A percentile compares a stretch with the other conserved stretches of the same genome.
phyloP scores from a whole-genome alignment of 2,113 vertebrate species.

The Gallinago paraguaiae region DNA sequence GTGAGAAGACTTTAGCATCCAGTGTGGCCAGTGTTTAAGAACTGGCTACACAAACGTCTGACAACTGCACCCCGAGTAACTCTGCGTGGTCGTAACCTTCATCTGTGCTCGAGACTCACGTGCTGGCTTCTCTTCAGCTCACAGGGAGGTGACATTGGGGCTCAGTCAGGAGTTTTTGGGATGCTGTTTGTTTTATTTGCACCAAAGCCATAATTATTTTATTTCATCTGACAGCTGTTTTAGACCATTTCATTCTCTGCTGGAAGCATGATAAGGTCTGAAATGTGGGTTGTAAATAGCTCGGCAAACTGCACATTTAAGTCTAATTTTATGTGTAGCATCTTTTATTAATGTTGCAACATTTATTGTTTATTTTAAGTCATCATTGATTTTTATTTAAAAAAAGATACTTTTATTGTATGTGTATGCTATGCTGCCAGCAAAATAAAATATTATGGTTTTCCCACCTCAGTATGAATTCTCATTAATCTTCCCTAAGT shows the following conservation, averaged over 20 bases:
- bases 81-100: neutral
- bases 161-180: neutral
- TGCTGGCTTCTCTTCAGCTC: neutral
- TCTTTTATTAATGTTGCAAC: constrained; percentile 72
- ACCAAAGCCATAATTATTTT: constrained; percentile 56
- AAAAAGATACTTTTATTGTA: constrained; percentile 64
- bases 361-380: constrained; percentile 70
- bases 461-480: neutral
- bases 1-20: neutral
- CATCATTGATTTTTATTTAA: constrained; percentile 76
- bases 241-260: constrained; percentile 60
- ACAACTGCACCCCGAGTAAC: neutral
- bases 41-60: neutral
- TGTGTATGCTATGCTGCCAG: constrained; percentile 41
- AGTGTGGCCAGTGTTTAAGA: neutral
- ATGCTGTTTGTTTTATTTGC: constrained; percentile 46
- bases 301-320: constrained; percentile 44
- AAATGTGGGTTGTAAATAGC: constrained; percentile 65
- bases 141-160: neutral
- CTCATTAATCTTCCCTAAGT: constrained; percentile 34
- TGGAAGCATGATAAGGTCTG: constrained; percentile 58
- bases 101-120: neutral
- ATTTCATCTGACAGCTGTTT: constrained; percentile 69
- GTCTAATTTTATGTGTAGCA: constrained; percentile 58
- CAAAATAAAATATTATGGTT: constrained; percentile 60